Conservation (phyloP, 2,797 vertebrate genomes). For the Yasuhikotakia modesta region DNA sequence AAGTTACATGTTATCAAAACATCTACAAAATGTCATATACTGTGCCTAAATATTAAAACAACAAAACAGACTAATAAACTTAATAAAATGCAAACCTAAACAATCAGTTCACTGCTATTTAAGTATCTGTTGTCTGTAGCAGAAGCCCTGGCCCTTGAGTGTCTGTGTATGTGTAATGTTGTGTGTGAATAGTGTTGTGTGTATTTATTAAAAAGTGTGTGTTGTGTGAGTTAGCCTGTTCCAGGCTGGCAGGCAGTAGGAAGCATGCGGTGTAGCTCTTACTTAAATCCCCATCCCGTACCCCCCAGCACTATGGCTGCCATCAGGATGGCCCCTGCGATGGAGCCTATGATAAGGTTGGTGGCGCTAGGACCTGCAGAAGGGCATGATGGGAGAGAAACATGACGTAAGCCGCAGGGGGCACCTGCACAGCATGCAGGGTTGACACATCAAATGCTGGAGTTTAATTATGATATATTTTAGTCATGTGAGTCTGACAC, state of each 20-base stretch:
- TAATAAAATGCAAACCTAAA: not conserved
- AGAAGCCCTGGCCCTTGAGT: constrained; percentile 60
- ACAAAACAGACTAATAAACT: not conserved
- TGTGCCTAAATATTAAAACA: not conserved
- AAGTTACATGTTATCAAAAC: not conserved
- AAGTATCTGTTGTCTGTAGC: constrained; percentile 62
- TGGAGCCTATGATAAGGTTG: constrained; percentile 95
- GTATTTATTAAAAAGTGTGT: constrained; percentile 23
- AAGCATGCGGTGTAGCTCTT: constrained; percentile 87
- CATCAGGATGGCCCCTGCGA: constrained; percentile 94
- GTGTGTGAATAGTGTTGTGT: constrained; percentile 3
- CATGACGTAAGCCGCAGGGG: constrained; percentile 64
- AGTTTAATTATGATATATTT: constrained; percentile 44
- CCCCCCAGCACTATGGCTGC: constrained; percentile 94
- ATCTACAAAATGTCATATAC: not conserved
- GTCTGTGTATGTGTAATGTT: constrained; percentile 24
- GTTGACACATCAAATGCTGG: constrained; percentile 55
- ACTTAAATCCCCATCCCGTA: constrained; percentile 96
- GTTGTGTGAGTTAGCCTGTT: constrained; percentile 55
- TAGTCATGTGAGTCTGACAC: constrained; percentile 21
- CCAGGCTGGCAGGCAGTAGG: constrained; percentile 82
- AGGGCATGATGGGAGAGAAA: constrained; percentile 80
- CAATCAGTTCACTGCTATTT: not conserved
- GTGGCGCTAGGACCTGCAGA: constrained; percentile 92
- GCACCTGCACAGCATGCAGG: constrained; percentile 55